Base-by-base conservation (phyloP, 1,140 invertebrate species). In the Drosophila ohnishii region DNA sequence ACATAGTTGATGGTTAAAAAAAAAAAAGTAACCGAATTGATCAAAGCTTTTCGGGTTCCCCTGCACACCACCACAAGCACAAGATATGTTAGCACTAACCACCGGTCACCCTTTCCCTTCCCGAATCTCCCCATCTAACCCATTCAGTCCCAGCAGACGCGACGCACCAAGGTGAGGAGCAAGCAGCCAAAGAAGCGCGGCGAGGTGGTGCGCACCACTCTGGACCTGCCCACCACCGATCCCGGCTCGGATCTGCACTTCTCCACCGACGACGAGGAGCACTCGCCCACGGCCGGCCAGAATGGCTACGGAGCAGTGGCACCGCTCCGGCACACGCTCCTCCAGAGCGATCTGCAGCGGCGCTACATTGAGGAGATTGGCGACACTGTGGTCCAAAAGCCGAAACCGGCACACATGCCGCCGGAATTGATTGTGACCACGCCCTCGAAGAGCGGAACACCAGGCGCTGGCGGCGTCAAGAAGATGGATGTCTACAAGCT, bases 221-320 rank as follows among this genome's bases (percentile, higher is more conserved):
- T 94, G 65, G 93, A 93, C 63, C 78, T 93, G 57, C 93, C 93
- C 30, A 93, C 92, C 7, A 92, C 93, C 1, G 93, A 94, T 87
- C 93, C 93, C 0, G 93, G 93, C 2, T 93, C 93, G n/a, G 93
- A 94, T 75, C 78, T 93, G 60, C 92, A 92, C 48, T 92, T 90
- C 34, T 93, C 93, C 16, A 93, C 92, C 8, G 92, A 91, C 7
- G 93, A 93, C 37, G 93, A 93, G 71, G 78, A 84, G 71, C 78
- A 90, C 39, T 61, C 78, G 14, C 63, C 86, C 9, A 45, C 81
- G 8, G 40, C 35, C 6, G 75, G 74, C 2, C 76, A 70, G 11
- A 55, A 66, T 8, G 59, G 71, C n/a, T 89, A 76, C 57, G 80
- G 84, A 1, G 78, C 58, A 2, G 77, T 90, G 59, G 81, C 90